phyloP scores from a whole-genome alignment of 2,888 invertebrate genomes.

The Volucella inflata region DNA sequence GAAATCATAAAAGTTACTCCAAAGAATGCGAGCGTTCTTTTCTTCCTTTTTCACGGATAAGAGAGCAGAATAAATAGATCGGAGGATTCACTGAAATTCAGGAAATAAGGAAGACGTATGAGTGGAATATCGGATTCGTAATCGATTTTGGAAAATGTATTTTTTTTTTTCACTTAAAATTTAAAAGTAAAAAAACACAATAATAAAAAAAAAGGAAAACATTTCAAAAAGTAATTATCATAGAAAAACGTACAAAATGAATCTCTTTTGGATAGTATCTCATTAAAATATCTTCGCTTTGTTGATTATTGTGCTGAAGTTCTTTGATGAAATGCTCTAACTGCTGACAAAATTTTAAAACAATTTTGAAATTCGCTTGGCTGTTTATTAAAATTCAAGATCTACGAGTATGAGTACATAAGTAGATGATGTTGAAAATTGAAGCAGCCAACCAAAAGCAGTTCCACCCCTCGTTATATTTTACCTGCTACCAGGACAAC shows the following conservation, averaged over 20 bases:
- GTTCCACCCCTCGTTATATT: constrained; percentile 37
- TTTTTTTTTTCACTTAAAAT: constrained; percentile 21
- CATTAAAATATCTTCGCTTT: constrained; percentile 57
- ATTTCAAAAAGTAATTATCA: constrained; percentile 5
- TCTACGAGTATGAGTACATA: neutral
- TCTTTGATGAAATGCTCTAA: constrained; percentile 27
- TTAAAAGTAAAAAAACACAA: constrained; percentile 43
- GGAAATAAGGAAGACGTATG: constrained; percentile 8
- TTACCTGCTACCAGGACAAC: constrained; percentile 64
- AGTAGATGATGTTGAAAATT: constrained; percentile 20
- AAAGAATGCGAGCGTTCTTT: constrained; percentile 27
- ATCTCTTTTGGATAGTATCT: constrained; percentile 8
- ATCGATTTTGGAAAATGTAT: constrained; percentile 58
- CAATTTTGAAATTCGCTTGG: constrained; percentile 27
- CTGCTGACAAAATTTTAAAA: constrained; percentile 5
- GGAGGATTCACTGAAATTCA: constrained; percentile 19
- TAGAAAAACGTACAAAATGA: constrained; percentile 13
- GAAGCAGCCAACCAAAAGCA: constrained; percentile 66
- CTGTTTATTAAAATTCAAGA: constrained; percentile 34
- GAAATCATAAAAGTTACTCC: constrained; percentile 63
- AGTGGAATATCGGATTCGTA: constrained; percentile 63
- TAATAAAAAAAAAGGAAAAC: neutral
- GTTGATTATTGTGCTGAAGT: neutral
- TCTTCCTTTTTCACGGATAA: constrained; percentile 15
- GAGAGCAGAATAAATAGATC: constrained; percentile 24